Evolutionary conservation across 2,888 invertebrate species (phyloP), one percentile per base, ranked within the genome.

Genomic region (Apamea anceps): DNA sequence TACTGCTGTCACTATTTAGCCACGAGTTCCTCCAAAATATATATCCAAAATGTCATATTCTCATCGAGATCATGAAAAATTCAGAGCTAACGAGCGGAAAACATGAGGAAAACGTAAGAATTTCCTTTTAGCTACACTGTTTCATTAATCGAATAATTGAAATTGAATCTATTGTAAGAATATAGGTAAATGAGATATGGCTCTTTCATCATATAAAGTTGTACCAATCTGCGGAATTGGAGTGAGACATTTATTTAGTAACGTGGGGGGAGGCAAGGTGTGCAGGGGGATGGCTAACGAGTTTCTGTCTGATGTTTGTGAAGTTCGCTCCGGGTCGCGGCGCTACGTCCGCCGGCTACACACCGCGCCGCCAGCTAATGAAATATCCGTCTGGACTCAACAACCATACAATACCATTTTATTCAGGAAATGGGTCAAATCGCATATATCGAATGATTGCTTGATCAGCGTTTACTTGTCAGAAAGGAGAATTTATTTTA

Each of bases 251-350:
- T 91, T 93, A 91, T 92, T 91, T 89, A 88, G 87, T 86, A 85
- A 79, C 80, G 82, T 75, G 81, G 37, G 71, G 81, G 45, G 71
- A 65, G 76, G 87, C 60, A 86, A 87, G 87, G 89, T 88, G 85
- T 79, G 85, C 81, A 80, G 91, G 88, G 89, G 87, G 89, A 84
- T 88, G 88, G 91, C 90, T 93, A 93, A 94, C 93, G 93, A 94
- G 93, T 92, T 93, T 93, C 92, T 89, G 90, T 90, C 90, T 89
- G 91, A 91, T 93, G 91, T 93, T 93, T 92, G 93, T 90, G 91
- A 92, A 93, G 89, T 93, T 91, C 85, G 90, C 87, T 90, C 81
- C 90, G 89, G 91, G 92, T 92, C 91, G 91, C 90, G 88, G 87
- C 82, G 89, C 89, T 87, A 84, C 79, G 87, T 85, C 87, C 85